Percentiles rank a stretch among this genome's conserved stretches.
Evolutionary conservation across 2,888 invertebrate species (phyloP).

Genomic region (Nomada goodeniana): DNA sequence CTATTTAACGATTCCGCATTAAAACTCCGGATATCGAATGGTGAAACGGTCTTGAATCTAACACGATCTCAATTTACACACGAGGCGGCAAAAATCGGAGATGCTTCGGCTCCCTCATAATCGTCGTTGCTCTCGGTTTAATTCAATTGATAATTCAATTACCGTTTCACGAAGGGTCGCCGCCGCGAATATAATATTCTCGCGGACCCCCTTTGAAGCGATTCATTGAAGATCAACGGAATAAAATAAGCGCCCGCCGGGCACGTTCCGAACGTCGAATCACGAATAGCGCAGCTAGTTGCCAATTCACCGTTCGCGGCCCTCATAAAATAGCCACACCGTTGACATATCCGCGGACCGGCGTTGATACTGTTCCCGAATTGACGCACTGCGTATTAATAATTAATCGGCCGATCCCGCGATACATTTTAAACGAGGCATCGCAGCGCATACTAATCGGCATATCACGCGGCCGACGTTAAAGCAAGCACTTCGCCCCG

Average conservation of each 20-base stretch:
- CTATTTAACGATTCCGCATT: not conserved
- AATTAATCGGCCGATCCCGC: constrained; percentile 49
- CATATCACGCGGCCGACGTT: constrained; percentile 14
- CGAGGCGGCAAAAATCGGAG: too few species aligned
- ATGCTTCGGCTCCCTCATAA: too few species aligned
- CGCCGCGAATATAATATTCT: too few species aligned
- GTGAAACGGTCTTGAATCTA: too few species aligned
- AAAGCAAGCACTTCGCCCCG: constrained; percentile 6
- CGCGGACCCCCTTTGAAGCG: too few species aligned
- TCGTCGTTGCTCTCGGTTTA: too few species aligned
- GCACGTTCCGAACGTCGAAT: not conserved
- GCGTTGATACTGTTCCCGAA: constrained; percentile 47
- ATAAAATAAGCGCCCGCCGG: not conserved
- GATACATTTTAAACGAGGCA: constrained; percentile 46
- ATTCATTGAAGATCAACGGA: too few species aligned
- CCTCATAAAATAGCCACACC: constrained; percentile 26
- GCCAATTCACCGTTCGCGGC: constrained; percentile 22
- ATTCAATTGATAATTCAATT: too few species aligned
- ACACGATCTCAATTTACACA: not conserved
- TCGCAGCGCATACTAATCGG: constrained; percentile 40
- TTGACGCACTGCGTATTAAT: constrained; percentile 55
- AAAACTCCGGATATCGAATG: too few species aligned
- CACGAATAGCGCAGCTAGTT: constrained; percentile 1
- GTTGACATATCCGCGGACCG: constrained; percentile 38
- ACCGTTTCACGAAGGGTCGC: too few species aligned